Percentiles rank a stretch among this genome's conserved stretches.
phyloP scores from a whole-genome alignment of 30 jellyfish, hydroid and myxozoan genomes.

The Nemopilema nomurai region DNA sequence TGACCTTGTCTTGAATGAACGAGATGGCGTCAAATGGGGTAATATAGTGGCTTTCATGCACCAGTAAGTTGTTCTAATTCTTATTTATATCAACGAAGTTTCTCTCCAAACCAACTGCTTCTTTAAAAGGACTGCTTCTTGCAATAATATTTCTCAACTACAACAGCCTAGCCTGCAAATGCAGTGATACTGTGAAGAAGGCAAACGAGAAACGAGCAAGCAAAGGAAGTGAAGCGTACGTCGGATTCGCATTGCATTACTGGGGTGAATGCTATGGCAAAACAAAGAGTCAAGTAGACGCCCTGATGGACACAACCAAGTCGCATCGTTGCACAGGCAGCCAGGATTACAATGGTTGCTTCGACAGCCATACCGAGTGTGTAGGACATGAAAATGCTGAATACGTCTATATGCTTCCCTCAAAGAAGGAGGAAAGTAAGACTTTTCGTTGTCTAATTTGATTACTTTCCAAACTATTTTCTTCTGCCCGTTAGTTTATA shows the following conservation, averaged over 20 bases:
- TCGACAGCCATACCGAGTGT: slow-evolving; percentile 1
- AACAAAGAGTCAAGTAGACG: slow-evolving; percentile 19
- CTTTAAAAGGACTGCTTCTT: background rate
- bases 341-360: slow-evolving; percentile 2
- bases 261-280: slow-evolving; percentile 42
- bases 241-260: slow-evolving; percentile 47
- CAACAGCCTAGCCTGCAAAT: slow-evolving; percentile 36
- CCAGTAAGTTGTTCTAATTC: slow-evolving; percentile 5
- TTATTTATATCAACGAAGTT: background rate
- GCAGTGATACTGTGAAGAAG: background rate
- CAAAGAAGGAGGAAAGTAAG: background rate
- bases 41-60: slow-evolving; percentile 5
- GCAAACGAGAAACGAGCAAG: background rate
- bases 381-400: slow-evolving; percentile 20
- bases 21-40: slow-evolving; percentile 18
- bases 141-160: background rate
- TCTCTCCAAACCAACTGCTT: background rate
- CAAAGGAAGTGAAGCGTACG: slow-evolving; percentile 7
- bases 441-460: background rate
- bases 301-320: background rate
- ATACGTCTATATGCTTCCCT: background rate
- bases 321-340: slow-evolving; percentile 16
- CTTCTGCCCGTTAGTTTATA: too few relatives aligned
- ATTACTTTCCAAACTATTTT: too few relatives aligned
- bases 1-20: slow-evolving; percentile 3